A percentile compares a stretch with the other conserved stretches of the same genome.
Conservation (phyloP, 1,140 invertebrate species). For the Dendroctonus ponderosae region DNA sequence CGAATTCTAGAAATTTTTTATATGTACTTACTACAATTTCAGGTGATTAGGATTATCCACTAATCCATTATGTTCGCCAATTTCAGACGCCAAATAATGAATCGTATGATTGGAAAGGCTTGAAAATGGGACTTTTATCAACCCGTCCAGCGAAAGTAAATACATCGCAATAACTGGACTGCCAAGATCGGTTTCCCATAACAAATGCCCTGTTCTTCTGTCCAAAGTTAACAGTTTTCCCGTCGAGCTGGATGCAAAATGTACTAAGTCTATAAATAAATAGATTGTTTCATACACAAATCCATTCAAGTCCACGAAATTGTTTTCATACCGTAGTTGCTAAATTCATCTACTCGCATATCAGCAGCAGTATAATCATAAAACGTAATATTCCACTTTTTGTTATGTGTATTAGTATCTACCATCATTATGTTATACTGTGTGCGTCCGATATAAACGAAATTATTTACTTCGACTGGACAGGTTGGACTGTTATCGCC, state of each 20-base stretch:
- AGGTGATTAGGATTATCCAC: constrained; percentile 63
- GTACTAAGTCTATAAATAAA: constrained; percentile 68
- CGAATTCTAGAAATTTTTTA: neutral
- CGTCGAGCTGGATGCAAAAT: constrained; percentile 87
- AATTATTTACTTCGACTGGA: constrained; percentile 60
- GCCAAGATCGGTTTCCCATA: constrained; percentile 84
- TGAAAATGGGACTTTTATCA: constrained; percentile 85
- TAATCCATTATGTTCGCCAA: constrained; percentile 37
- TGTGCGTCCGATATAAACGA: constrained; percentile 78
- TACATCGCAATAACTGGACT: constrained; percentile 93
- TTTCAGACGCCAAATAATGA: constrained; percentile 45
- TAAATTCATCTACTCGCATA: constrained; percentile 69
- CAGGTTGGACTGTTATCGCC: constrained; percentile 54
- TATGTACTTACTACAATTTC: constrained; percentile 68
- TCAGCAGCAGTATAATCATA: constrained; percentile 80
- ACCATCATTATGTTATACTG: constrained; percentile 96
- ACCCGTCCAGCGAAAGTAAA: constrained; percentile 71
- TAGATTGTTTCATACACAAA: neutral
- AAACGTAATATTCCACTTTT: constrained; percentile 95
- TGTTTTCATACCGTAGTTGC: constrained; percentile 73
- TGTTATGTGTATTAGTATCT: constrained; percentile 73
- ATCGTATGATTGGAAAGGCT: constrained; percentile 85
- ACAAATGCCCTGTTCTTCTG: constrained; percentile 67
- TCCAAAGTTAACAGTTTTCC: constrained; percentile 81
- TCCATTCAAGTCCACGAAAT: neutral